These are phyloP conservation scores for Scortum barcoo DNA, from an alignment of 2,113 vertebrate species.

Conservation along the genomic window DNA sequence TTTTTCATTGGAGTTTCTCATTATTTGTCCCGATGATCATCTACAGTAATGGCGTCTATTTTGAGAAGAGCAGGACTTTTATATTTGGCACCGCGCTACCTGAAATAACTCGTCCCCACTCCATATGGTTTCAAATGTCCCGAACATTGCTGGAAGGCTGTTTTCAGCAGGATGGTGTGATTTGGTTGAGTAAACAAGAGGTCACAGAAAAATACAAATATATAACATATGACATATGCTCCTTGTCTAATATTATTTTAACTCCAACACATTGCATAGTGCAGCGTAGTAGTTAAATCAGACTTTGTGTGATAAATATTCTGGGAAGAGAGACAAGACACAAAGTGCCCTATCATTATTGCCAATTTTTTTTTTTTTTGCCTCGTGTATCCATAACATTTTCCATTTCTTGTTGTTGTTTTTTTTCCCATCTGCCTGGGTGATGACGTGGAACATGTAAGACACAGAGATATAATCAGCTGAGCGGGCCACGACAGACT, in stretches of 20 bases:
- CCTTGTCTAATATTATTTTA: not conserved
- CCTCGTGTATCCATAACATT: conserved; percentile 26
- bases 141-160: not conserved
- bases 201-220: conserved; percentile 6
- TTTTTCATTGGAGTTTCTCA: not conserved
- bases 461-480: conserved; percentile 29
- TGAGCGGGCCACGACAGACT: conserved; percentile 7
- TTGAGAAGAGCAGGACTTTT: not conserved
- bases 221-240: conserved; percentile 29
- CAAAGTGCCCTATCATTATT: not conserved
- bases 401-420: conserved; percentile 4
- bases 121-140: not conserved
- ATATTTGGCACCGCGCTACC: not conserved
- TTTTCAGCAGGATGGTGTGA: not conserved
- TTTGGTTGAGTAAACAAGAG: not conserved
- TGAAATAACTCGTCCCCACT: not conserved
- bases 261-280: not conserved
- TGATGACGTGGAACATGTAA: conserved; percentile 19
- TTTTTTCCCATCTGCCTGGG: conserved; percentile 16
- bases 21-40: not conserved
- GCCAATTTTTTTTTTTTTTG: conserved; percentile 38
- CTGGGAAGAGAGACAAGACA: conserved; percentile 33
- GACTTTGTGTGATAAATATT: conserved; percentile 28
- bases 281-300: conserved; percentile 2
- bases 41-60: not conserved